phyloP scores from a whole-genome alignment of 2,888 invertebrate species.

The Noctua pronuba region DNA sequence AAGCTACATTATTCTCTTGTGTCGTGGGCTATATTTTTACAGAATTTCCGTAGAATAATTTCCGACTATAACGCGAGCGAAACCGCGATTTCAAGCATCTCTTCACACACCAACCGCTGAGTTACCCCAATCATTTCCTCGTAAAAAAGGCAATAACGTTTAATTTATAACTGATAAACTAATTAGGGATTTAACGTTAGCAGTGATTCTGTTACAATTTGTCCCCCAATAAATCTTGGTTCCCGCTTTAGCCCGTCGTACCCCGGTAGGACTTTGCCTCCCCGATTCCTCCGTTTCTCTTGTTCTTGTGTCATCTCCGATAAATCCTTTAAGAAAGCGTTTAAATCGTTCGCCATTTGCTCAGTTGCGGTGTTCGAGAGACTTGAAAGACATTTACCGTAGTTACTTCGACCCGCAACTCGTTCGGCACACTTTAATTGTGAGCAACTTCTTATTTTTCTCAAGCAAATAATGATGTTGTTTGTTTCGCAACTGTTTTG shows the following conservation, averaged over 20 bases:
- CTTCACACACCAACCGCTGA: neutral
- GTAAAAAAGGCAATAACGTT: slow-evolving; percentile 47
- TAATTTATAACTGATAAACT: slow-evolving; percentile 70
- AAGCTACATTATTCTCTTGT: neutral
- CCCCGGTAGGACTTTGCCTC: slow-evolving; percentile 63
- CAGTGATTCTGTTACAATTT: slow-evolving; percentile 72
- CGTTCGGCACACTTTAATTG: slow-evolving; percentile 61
- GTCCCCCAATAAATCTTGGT: slow-evolving; percentile 74
- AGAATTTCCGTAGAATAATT: neutral
- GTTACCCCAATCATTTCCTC: slow-evolving; percentile 35
- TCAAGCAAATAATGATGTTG: slow-evolving; percentile 42
- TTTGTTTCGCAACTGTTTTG: slow-evolving; percentile 52
- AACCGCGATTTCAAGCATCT: neutral
- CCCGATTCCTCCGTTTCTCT: slow-evolving; percentile 65
- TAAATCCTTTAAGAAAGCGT: slow-evolving; percentile 70
- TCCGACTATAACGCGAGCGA: neutral
- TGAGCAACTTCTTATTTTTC: slow-evolving; percentile 55
- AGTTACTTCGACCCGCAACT: slow-evolving; percentile 56
- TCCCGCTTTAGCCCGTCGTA: slow-evolving; percentile 64
- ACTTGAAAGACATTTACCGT: slow-evolving; percentile 62
- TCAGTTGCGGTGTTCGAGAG: slow-evolving; percentile 63
- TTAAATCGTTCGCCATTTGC: slow-evolving; percentile 68
- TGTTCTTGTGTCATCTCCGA: slow-evolving; percentile 69
- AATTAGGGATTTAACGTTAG: slow-evolving; percentile 69
- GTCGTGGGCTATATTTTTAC: neutral